phyloP scores from a whole-genome alignment of 2,888 invertebrate species.

The Meta bourneti region DNA sequence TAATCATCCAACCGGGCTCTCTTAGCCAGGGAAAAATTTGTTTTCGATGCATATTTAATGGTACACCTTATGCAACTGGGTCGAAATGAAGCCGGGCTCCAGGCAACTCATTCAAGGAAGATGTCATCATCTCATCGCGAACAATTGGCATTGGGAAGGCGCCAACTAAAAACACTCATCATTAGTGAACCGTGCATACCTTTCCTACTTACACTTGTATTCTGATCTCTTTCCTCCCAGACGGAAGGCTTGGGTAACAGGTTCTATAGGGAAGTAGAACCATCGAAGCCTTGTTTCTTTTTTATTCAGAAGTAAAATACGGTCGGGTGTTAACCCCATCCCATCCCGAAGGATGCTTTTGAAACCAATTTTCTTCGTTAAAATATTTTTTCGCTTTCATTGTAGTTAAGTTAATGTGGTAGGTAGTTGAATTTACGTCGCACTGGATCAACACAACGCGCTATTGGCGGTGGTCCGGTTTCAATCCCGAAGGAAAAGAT shows the following conservation, averaged over 20 bases:
- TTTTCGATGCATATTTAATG: too few species aligned
- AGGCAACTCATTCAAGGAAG: neutral
- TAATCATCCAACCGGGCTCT: too few species aligned
- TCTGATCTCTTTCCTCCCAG: neutral
- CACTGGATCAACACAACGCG: too few species aligned
- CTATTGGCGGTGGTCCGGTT: too few species aligned
- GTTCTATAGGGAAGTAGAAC: neutral
- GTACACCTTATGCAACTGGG: too few species aligned
- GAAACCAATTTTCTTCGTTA: too few species aligned
- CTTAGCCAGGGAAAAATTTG: too few species aligned
- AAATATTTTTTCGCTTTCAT: too few species aligned
- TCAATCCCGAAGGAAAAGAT: too few species aligned
- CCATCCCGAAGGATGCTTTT: neutral
- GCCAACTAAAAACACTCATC: neutral
- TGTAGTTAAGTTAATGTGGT: too few species aligned
- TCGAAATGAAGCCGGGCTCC: neutral
- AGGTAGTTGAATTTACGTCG: too few species aligned
- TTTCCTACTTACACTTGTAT: neutral
- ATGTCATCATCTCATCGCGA: neutral
- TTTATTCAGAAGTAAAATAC: neutral
- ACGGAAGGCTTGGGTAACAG: neutral
- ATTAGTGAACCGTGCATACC: neutral
- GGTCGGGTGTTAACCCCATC: neutral
- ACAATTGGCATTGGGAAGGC: neutral
- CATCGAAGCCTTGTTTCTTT: neutral